phyloP scores from a whole-genome alignment of 1,140 invertebrate species.

The Phymorhynchus buccinoides region DNA sequence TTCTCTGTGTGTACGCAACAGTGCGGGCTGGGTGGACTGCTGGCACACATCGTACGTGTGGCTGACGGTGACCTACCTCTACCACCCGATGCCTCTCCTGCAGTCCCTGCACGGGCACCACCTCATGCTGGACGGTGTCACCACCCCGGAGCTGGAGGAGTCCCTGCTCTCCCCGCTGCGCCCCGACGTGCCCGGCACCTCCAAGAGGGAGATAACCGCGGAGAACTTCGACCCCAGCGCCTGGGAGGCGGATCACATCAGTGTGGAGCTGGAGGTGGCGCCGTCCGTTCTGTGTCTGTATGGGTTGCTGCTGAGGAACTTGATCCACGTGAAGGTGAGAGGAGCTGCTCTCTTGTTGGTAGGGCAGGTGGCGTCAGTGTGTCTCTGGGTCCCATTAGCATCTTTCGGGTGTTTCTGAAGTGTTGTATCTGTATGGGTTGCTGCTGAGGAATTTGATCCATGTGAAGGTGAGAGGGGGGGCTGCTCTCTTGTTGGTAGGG shows the following conservation, averaged over 20 bases:
- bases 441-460: slow-evolving; percentile 90
- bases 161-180: slow-evolving; percentile 91
- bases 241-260: slow-evolving; percentile 88
- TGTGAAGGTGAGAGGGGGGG: slow-evolving; percentile 82
- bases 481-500: no score
- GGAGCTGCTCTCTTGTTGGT: no score
- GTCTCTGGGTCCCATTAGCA: no score
- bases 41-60: slow-evolving; percentile 95
- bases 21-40: slow-evolving; percentile 93
- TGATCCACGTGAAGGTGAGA: slow-evolving; percentile 86
- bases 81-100: slow-evolving; percentile 84
- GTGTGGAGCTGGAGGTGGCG: slow-evolving; percentile 92
- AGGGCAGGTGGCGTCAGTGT: no score
- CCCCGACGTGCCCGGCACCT: slow-evolving; percentile 74
- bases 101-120: slow-evolving; percentile 44
- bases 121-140: slow-evolving; percentile 76
- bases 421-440: slow-evolving; percentile 90
- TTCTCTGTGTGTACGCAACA: slow-evolving; percentile 68
- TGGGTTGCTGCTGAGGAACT: slow-evolving; percentile 89
- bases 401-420: no score
- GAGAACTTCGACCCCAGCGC: slow-evolving; percentile 88
- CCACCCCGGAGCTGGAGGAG: slow-evolving; percentile 95
- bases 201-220: slow-evolving; percentile 42
- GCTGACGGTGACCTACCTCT: slow-evolving; percentile 90
- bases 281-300: slow-evolving; percentile 90